Evolutionary conservation across 2,888 invertebrate species (phyloP), one percentile per base, ranked within the genome.

Genomic region (Pocota personata): DNA sequence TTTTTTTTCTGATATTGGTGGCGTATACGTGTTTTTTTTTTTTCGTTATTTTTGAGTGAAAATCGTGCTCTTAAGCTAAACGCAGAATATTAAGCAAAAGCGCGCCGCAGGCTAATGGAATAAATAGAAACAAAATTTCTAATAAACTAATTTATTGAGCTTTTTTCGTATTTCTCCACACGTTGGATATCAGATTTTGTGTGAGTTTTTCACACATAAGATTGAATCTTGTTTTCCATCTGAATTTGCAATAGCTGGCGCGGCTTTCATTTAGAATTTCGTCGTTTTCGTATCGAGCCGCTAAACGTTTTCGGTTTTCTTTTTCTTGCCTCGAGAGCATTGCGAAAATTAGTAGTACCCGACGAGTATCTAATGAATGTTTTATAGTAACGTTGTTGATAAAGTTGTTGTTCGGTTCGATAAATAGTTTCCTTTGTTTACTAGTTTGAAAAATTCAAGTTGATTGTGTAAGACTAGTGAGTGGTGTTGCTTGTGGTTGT

Each of bases 11-110:
- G 64, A 32, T 72, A 48, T 76, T 55, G 84, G 80, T 84, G 80
- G 84, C 84, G 84, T 76, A 84, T 84, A 84, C 84, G 84, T 84
- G 84, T 10, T 84, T 64, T 35, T 84, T 64, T 35, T 84, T 82
- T 73, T 73, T 79, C 32, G 69, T 60, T 71, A 30, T 67, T 75
- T 75, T 82, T 8, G 55, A 71, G 69, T 71, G 55, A 77, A 82
- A 77, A 71, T 62, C 79, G 79, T 73, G 83, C 57, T 69, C 46
- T 48, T 71, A 55, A 67, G 67, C 67, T 55, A 62, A 57, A 69
- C 62, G 73, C 48, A 58, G 60, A 82, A 77, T 71, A 64, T 64
- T 71, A 71, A 77, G 77, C 69, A 57, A 62, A 48, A 76, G 19
- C 64, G 64, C 64, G 55, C 79, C 62, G 57, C 48, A 3, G 66